A percentile compares a stretch with the other conserved stretches of the same genome.
phyloP scores from a whole-genome alignment of 2,113 vertebrate species.

The Macaca nemestrina region DNA sequence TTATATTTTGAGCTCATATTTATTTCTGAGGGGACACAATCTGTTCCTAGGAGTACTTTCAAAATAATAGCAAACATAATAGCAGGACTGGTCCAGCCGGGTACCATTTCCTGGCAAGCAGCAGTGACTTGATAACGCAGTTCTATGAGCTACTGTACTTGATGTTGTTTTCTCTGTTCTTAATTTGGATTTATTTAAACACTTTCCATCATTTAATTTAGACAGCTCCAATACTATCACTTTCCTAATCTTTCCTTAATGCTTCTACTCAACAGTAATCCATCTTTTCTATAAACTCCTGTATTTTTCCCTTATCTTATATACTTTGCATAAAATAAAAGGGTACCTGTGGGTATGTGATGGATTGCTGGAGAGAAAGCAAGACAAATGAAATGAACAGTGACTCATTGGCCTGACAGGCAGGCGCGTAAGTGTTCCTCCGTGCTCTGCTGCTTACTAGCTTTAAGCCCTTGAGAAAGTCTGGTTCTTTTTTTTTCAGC shows the following conservation, averaged over 20 bases:
- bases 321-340: neutral
- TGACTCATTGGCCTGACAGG: neutral
- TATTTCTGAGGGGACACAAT: neutral
- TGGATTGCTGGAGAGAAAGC: neutral
- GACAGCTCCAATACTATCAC: neutral
- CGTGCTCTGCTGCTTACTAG: neutral
- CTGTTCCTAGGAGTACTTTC: neutral
- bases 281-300: neutral
- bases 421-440: neutral
- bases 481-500: neutral
- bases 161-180: neutral
- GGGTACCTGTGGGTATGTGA: neutral
- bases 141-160: neutral
- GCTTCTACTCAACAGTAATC: neutral
- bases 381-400: neutral
- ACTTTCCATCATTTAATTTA: neutral
- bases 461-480: neutral
- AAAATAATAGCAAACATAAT: neutral
- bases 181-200: neutral
- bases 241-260: neutral
- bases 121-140: neutral
- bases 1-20: neutral
- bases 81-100: neutral
- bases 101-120: neutral
- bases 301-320: neutral